Evolutionary conservation across 2,113 vertebrate genomes (phyloP), one percentile per base, ranked within the genome.

Genomic region (Canis aureus): DNA sequence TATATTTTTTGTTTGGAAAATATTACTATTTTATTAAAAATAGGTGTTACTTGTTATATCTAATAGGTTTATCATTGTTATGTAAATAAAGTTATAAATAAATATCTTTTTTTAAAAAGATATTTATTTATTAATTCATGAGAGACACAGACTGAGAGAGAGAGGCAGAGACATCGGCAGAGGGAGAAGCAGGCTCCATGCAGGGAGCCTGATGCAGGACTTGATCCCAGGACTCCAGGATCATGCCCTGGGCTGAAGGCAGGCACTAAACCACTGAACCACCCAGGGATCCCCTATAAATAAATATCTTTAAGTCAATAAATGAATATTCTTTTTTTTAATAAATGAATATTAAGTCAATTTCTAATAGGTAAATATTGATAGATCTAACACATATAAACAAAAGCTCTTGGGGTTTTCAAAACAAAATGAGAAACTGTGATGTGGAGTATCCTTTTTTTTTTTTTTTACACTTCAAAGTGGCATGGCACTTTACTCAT

Each of bases 11-110:
- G 32, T 88, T 92, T 38, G 55, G 9, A 81, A 95, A 95, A 73
- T 67, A 89, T 57, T 95, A 35, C 15, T 86, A n/a, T 94, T 93
- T 95, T 83, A 85, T 89, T 62, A 62, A 27, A 66, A 80, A 80
- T 90, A 23, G 35, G 35, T 71, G 38, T 53, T 17, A 79, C 64
- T 82, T 55, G 2, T 55, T 80, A 49, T 20, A 95, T 84, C 10
- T 49, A 60, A 79, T 38, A 25, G 22, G 3, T 22, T 91, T 81
- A 8, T 55, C 27, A 29, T 43, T 95, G 3, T 51, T 73, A 73
- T n/a, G 0, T 29, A 55, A 92, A 86, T 80, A 29, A 80, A 85
- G 38, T 84, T 93, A 64, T 82, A 85, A 57, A n/a, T 85, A 94
- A 71, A 67, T 51, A 38, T 32, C 38, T 43, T 43, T 49, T 88